Evolutionary conservation across 2,888 invertebrate species (phyloP), one percentile per base, ranked within the genome.

Genomic region (Nasonia oneida): DNA sequence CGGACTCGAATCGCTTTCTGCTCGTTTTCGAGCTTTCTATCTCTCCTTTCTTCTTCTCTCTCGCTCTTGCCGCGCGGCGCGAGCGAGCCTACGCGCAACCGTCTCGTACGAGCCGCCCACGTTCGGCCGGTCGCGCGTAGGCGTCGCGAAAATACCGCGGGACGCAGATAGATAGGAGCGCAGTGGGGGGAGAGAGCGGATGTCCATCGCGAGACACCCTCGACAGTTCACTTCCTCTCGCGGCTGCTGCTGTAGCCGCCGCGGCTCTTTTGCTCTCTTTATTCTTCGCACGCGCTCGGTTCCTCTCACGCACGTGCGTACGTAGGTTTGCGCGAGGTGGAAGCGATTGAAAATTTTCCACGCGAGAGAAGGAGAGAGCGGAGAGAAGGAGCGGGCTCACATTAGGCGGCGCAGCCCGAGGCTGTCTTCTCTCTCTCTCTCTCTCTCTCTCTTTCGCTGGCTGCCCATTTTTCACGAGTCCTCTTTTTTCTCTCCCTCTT

Each of bases 391-490:
- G 88, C 90, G 91, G 92, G 90, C 90, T 92, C 91, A 92, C 91
- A 91, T 90, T 91, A 90, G 89, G 88, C 90, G 89, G 89, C 90
- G 89, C 89, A 91, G 91, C 92, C 91, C 88, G 89, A 91, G 92
- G 92, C 92, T 92, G 90, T 91, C 90, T 89, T 29, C 23, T 90
- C 91, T 90, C 87, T 91, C 90, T 90, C 23, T 23, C 23, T 90
- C 91, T 90, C 87, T 91, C 90, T 90, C 89, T 90, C 90, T 90
- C 85, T 91, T 90, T 90, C 89, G 89, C 91, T 91, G 92, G 92
- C 90, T 92, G 90, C 91, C 91, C 91, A 93, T 92, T 92, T 93
- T 93, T 93, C 93, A 92, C 91, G 86, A 90, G 87, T 89, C 88
- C 86, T 88, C 74, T 67, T 87, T 86, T 86, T 81, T 88, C 86